phyloP scores from a whole-genome alignment of 2,113 vertebrate species.

The Enhydra lutris region DNA sequence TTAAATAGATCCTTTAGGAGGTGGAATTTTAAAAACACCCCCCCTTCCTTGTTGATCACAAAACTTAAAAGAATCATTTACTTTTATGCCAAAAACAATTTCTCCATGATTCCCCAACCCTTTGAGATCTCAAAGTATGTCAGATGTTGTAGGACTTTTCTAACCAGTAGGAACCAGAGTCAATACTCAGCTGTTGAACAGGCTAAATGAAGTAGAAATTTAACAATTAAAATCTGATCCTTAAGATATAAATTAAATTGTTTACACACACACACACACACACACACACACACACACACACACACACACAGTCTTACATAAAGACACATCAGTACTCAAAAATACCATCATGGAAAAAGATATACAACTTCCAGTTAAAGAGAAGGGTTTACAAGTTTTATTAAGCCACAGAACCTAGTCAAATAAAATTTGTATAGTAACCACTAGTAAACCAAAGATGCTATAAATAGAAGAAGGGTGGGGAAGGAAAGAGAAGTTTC shows the following conservation, averaged over 20 bases:
- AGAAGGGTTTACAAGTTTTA: neutral
- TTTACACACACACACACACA: neutral
- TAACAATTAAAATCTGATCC: neutral
- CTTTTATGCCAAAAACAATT: neutral
- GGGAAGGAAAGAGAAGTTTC: neutral
- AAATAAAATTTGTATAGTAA: neutral
- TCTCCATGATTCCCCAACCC: neutral
- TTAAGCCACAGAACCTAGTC: neutral
- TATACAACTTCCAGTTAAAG: neutral
- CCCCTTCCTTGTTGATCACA: neutral
- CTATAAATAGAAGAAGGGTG: neutral
- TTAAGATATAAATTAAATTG: neutral
- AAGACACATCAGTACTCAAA: neutral
- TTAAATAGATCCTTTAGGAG: neutral
- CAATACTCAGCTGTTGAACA: neutral
- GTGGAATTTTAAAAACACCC: neutral
- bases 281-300: neutral
- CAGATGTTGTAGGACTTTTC: neutral
- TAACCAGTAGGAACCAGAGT: neutral
- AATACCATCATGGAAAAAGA: neutral
- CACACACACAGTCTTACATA: neutral
- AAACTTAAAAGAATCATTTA: neutral
- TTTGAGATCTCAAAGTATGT: neutral
- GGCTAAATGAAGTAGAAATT: neutral
- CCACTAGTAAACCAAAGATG: neutral